These are phyloP conservation scores for Leptopilina drosophilae DNA, from an alignment of 2,888 invertebrate genomes.

Conservation along the genomic window DNA sequence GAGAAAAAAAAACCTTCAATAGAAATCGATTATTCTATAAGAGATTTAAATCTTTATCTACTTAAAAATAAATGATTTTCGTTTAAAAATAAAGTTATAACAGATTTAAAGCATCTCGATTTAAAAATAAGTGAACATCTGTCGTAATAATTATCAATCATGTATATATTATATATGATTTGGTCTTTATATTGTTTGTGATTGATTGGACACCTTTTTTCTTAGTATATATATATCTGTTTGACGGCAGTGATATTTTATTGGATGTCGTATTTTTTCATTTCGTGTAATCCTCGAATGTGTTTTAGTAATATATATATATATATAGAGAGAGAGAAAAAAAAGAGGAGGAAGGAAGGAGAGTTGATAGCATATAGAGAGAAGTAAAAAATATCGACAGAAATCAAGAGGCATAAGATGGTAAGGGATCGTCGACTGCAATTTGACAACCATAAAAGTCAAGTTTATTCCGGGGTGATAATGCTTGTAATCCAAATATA, in stretches of 20 bases:
- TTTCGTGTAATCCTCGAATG: conserved; percentile 20
- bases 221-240: background rate
- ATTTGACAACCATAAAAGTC: conserved; percentile 75
- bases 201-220: background rate
- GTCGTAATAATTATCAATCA: conserved; percentile 7
- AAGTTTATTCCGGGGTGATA: conserved; percentile 76
- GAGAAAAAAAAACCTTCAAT: background rate
- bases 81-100: background rate
- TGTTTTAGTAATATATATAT: background rate
- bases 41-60: conserved; percentile 7
- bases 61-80: background rate
- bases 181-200: background rate
- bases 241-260: conserved; percentile 1
- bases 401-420: conserved; percentile 47
- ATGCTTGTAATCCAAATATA: conserved; percentile 77
- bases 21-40: background rate
- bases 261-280: conserved; percentile 11
- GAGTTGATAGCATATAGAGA: conserved; percentile 21
- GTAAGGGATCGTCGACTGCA: conserved; percentile 59
- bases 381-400: conserved; percentile 41
- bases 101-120: background rate
- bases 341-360: background rate
- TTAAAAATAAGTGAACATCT: background rate
- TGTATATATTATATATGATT: background rate
- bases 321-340: too few species aligned